Percentiles rank a stretch among this genome's conserved stretches.
These are phyloP conservation scores for Gadopsis marmoratus DNA, from an alignment of 2,797 vertebrate species.

Conservation along the genomic window DNA sequence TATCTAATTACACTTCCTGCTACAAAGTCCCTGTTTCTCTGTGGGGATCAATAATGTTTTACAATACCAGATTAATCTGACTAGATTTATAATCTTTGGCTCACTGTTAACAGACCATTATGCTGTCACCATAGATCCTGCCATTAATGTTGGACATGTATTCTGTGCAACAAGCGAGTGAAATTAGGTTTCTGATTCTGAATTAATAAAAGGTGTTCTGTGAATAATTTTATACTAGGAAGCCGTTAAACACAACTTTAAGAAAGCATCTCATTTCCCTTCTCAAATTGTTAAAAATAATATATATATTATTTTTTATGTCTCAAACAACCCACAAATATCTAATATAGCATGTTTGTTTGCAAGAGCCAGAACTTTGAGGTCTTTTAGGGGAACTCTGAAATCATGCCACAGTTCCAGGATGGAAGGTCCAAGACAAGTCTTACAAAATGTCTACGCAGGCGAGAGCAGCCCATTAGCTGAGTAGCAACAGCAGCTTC, in stretches of 20 bases:
- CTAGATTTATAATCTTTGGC: conserved; percentile 15
- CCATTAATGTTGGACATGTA: conserved; percentile 17
- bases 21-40: neutral
- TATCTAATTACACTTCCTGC: conserved; percentile 8
- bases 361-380: neutral
- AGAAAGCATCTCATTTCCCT: neutral
- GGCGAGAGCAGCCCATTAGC: conserved; percentile 17
- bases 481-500: conserved; percentile 5
- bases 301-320: too few species aligned
- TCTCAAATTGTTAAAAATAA: neutral
- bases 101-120: neutral
- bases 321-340: conserved; percentile 6
- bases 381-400: neutral
- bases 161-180: conserved; percentile 8
- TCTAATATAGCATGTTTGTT: conserved; percentile 19
- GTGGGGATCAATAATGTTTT: conserved; percentile 24
- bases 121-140: neutral
- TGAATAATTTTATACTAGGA: neutral
- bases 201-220: conserved; percentile 5
- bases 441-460: conserved; percentile 1
- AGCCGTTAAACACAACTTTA: neutral
- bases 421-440: neutral
- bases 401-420: conserved; percentile 1
- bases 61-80: conserved; percentile 12
- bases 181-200: conserved; percentile 18